phyloP scores from a whole-genome alignment of 2,888 invertebrate genomes.

The Cylindroiulus punctatus region DNA sequence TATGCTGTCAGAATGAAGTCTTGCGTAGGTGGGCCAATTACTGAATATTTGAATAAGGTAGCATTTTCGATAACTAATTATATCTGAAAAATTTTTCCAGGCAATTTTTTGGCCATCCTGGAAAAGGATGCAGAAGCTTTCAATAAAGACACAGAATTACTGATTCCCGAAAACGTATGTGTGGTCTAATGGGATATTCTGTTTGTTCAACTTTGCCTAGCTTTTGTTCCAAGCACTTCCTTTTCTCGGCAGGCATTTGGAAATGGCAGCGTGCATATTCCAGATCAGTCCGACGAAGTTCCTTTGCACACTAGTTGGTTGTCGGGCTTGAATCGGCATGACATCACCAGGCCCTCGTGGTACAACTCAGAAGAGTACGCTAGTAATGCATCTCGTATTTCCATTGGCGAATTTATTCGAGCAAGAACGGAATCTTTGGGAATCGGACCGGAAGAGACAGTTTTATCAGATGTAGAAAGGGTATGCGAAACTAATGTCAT shows the following conservation, averaged over 20 bases:
- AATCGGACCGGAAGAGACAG: background rate
- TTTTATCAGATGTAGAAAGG: background rate
- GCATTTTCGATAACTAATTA: background rate
- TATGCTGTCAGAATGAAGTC: background rate
- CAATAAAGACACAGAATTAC: background rate
- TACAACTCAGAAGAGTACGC: background rate
- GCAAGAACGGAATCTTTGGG: background rate
- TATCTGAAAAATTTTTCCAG: background rate
- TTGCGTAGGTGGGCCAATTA: background rate
- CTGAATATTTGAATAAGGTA: background rate
- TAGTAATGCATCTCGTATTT: conserved; percentile 12
- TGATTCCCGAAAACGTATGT: conserved; percentile 2
- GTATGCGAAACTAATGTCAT: background rate
- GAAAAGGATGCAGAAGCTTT: background rate
- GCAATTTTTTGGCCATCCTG: background rate
- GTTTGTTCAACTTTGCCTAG: too few relatives aligned
- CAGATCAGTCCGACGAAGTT: background rate
- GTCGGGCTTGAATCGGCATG: conserved; percentile 6
- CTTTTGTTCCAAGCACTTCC: background rate
- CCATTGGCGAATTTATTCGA: conserved; percentile 44
- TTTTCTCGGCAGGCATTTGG: background rate
- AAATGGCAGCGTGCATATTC: background rate
- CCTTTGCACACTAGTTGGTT: conserved; percentile 1
- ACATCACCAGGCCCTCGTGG: conserved; percentile 47
- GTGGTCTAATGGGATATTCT: background rate